phyloP scores from a whole-genome alignment of 92 coral and sea anemone genomes.

The Epizoanthus illoricatus region DNA sequence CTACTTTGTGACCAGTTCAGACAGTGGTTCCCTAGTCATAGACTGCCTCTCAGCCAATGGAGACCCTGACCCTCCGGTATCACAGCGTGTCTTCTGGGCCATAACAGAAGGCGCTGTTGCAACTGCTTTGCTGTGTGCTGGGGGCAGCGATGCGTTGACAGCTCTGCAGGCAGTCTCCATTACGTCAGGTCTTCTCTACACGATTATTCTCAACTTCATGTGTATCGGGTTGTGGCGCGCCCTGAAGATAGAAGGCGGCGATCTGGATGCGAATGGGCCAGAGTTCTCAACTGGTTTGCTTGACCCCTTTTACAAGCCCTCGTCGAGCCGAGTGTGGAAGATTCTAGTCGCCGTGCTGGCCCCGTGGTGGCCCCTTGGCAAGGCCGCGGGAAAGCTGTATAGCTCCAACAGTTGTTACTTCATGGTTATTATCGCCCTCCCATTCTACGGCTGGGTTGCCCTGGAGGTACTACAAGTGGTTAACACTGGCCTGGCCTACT shows the following conservation, averaged over 20 bases:
- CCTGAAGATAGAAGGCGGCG: conserved; percentile 77
- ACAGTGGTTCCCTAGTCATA: conserved; percentile 62
- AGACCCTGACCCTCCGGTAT: conserved; percentile 52
- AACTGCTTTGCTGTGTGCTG: conserved; percentile 79
- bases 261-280: conserved; percentile 72
- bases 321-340: conserved; percentile 29
- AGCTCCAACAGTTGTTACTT: conserved; percentile 41
- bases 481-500: conserved; percentile 57
- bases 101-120: conserved; percentile 77
- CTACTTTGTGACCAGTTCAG: conserved; percentile 64
- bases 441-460: conserved; percentile 65
- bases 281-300: conserved; percentile 64
- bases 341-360: conserved; percentile 53
- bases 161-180: conserved; percentile 85
- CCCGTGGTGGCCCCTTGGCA: conserved; percentile 73
- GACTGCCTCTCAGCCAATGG: conserved; percentile 64
- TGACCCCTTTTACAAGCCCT: conserved; percentile 17
- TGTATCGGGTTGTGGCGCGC: conserved; percentile 86
- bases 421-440: conserved; percentile 60
- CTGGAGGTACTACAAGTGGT: conserved; percentile 57
- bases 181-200: conserved; percentile 76
- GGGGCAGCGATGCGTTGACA: conserved; percentile 66
- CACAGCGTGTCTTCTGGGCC: conserved; percentile 61
- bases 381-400: conserved; percentile 64
- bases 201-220: conserved; percentile 75